phyloP scores from a whole-genome alignment of 2,113 vertebrate species.

The Austrofundulus limnaeus region DNA sequence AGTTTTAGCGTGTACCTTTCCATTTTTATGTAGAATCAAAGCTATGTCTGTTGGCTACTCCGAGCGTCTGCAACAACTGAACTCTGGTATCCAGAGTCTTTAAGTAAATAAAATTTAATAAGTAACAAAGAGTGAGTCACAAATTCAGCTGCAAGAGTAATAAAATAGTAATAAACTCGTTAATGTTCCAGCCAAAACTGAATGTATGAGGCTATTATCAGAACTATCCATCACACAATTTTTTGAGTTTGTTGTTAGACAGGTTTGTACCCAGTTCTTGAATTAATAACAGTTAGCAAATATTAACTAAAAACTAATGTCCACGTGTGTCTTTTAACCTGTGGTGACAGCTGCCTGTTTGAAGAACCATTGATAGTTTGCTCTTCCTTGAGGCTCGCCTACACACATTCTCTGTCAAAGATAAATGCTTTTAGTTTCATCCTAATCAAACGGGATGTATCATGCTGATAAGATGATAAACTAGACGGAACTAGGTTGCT shows the following conservation, averaged over 20 bases:
- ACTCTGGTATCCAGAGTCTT: too few species aligned
- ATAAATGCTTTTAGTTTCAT: conserved; percentile 4
- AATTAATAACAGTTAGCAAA: not conserved
- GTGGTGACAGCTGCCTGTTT: not conserved
- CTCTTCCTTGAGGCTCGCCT: conserved; percentile 1
- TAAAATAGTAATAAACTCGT: not conserved
- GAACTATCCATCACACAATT: not conserved
- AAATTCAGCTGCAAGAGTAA: not conserved
- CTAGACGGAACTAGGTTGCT: too few species aligned
- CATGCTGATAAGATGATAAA: not conserved
- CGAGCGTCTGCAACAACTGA: too few species aligned
- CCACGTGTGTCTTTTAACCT: not conserved
- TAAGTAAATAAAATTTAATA: too few species aligned
- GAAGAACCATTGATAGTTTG: conserved; percentile 6
- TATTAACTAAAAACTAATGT: not conserved
- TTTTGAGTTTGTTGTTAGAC: not conserved
- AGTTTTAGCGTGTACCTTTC: too few species aligned
- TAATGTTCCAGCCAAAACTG: not conserved
- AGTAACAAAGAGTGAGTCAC: too few species aligned
- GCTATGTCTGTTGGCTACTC: too few species aligned
- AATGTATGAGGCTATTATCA: not conserved
- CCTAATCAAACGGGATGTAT: conserved; percentile 24
- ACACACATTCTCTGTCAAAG: not conserved
- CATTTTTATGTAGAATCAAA: too few species aligned
- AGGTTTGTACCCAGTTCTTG: not conserved